A percentile compares a stretch with the other conserved stretches of the same genome.
phyloP scores from a whole-genome alignment of 37 sponge, comb jelly and placozoan genomes.

The Halisarca cf. caerulea region DNA sequence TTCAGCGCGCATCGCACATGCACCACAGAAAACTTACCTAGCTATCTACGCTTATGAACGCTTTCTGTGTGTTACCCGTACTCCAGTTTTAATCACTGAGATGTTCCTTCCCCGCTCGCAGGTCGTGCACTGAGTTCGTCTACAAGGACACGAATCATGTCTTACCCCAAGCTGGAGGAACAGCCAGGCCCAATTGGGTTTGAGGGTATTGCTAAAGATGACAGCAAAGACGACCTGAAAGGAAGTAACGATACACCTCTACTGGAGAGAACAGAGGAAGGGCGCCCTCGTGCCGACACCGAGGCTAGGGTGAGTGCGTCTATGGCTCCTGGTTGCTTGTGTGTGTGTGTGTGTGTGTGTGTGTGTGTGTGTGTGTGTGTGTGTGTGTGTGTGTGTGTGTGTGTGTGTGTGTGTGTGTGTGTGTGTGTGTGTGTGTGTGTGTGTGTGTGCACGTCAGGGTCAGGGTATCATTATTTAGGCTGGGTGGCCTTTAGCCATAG shows the following conservation, averaged over 20 bases:
- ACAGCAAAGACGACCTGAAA: background rate
- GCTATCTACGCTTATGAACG: no score
- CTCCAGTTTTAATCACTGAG: no score
- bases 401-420: background rate
- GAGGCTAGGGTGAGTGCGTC: conserved; percentile 17
- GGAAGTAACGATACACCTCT: background rate
- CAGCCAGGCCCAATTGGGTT: conserved; percentile 24
- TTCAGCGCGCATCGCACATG: no score
- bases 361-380: background rate
- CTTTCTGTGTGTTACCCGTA: no score
- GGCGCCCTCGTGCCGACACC: background rate
- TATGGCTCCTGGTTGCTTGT: background rate
- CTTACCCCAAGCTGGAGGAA: background rate
- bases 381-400: background rate
- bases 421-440: background rate
- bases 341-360: conserved; percentile 2
- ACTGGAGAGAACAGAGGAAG: background rate
- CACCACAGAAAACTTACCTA: no score
- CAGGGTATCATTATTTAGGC: no score
- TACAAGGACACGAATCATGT: background rate
- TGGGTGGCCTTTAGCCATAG: no score
- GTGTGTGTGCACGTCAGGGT: no score
- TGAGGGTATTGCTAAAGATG: background rate
- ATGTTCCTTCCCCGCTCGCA: no score
- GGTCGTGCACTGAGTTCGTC: no score